These are phyloP conservation scores for Orius insidiosus DNA, from an alignment of 1,140 invertebrate species.

Conservation along the genomic window DNA sequence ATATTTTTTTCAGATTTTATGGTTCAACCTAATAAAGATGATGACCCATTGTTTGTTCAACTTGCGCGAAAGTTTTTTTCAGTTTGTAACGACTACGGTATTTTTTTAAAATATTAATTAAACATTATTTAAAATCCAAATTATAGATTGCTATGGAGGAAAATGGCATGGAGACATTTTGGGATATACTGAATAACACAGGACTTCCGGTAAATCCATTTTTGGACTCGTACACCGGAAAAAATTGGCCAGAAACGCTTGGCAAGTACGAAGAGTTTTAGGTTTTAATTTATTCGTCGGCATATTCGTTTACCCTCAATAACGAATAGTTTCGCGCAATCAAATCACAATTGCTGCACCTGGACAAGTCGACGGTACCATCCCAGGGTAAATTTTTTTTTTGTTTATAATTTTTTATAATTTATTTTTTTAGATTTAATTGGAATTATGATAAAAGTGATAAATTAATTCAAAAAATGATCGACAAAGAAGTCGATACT, in stretches of 20 bases:
- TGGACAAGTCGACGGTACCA: not conserved
- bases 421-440: not conserved
- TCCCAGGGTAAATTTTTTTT: slow-evolving; percentile 15
- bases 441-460: too few species aligned
- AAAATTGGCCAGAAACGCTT: slow-evolving; percentile 13
- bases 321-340: slow-evolving; percentile 15
- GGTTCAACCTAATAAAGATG: slow-evolving; percentile 12
- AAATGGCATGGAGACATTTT: slow-evolving; percentile 12
- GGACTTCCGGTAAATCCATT: slow-evolving; percentile 13
- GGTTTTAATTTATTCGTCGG: slow-evolving; percentile 15
- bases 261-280: slow-evolving; percentile 1
- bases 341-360: slow-evolving; percentile 16
- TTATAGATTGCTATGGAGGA: slow-evolving; percentile 17
- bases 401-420: not conserved
- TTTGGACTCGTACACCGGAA: not conserved
- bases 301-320: slow-evolving; percentile 13
- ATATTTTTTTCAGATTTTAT: too few species aligned
- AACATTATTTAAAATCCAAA: not conserved
- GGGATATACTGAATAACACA: slow-evolving; percentile 10
- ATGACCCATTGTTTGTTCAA: slow-evolving; percentile 35
- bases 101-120: not conserved
- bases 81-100: slow-evolving; percentile 41
- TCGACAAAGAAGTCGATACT: too few species aligned
- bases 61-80: slow-evolving; percentile 43
- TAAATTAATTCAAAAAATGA: too few species aligned